These are phyloP conservation scores for Nemotelus nigrinus DNA, from an alignment of 2,888 invertebrate genomes.

Conservation along the genomic window DNA sequence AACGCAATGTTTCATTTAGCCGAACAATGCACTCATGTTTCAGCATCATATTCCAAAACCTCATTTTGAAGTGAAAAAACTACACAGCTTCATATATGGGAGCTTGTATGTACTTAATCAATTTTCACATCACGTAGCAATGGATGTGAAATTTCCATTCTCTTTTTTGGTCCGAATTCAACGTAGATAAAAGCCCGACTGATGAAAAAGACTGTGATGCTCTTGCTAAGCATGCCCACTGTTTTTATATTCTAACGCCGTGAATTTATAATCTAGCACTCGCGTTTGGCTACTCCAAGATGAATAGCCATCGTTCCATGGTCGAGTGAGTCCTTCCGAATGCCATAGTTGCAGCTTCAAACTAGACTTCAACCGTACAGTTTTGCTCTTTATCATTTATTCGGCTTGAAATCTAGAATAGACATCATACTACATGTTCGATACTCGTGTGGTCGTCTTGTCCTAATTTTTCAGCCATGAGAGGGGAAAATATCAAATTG, in stretches of 20 bases:
- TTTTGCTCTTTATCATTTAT: no score
- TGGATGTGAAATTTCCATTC: background rate
- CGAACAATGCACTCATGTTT: no score
- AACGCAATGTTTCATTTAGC: no score
- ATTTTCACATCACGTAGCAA: constrained; percentile 24
- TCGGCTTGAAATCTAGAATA: no score
- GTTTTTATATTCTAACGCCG: constrained; percentile 28
- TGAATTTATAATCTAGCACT: constrained; percentile 30
- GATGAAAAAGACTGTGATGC: background rate
- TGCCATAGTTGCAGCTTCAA: background rate
- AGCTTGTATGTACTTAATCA: background rate
- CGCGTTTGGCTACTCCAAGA: constrained; percentile 9
- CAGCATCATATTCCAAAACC: no score
- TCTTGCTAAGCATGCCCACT: background rate
- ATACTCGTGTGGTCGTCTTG: no score
- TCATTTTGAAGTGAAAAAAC: no score
- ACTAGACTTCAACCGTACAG: no score
- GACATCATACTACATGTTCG: no score
- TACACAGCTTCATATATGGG: no score
- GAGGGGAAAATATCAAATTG: constrained; percentile 29
- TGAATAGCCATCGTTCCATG: constrained; percentile 22
- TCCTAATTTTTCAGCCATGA: background rate
- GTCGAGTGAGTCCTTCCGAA: background rate
- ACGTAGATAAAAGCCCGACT: background rate
- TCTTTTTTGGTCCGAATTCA: background rate